phyloP scores from a whole-genome alignment of 2,797 vertebrate species.

The Muraenolepis orangiensis region DNA sequence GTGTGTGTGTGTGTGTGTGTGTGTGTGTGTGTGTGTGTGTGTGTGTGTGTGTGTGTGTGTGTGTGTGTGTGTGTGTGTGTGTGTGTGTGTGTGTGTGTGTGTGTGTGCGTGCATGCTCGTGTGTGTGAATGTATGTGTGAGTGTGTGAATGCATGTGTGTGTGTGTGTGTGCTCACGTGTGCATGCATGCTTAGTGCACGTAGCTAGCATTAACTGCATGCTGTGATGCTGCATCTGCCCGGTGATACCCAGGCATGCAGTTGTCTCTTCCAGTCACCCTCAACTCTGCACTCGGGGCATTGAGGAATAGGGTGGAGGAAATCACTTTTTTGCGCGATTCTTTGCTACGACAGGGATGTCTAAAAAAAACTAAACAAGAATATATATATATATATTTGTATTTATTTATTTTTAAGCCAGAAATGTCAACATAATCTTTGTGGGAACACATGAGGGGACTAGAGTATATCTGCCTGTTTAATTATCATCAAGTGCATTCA shows the following conservation, averaged over 20 bases:
- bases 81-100: neutral
- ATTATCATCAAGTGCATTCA: neutral
- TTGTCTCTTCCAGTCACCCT: slow-evolving; percentile 62
- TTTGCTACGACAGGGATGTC: neutral
- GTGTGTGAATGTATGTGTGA: no score
- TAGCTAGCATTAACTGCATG: slow-evolving; percentile 21
- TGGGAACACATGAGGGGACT: neutral
- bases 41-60: no score
- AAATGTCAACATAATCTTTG: neutral
- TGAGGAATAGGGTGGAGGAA: slow-evolving; percentile 25
- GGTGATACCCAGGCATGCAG: slow-evolving; percentile 43
- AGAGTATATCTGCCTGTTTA: neutral
- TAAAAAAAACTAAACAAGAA: neutral
- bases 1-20: neutral
- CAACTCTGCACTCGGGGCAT: slow-evolving; percentile 47
- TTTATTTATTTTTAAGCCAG: neutral
- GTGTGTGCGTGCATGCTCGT: no score
- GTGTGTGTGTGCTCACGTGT: neutral
- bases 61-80: no score
- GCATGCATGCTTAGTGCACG: no score
- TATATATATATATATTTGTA: no score
- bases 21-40: slow-evolving; percentile 7
- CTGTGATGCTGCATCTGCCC: slow-evolving; percentile 38
- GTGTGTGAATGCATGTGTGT: neutral
- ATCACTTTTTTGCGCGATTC: neutral